These are phyloP conservation scores for Teleopsis dalmanni DNA, from an alignment of 1,140 invertebrate species.

Conservation along the genomic window DNA sequence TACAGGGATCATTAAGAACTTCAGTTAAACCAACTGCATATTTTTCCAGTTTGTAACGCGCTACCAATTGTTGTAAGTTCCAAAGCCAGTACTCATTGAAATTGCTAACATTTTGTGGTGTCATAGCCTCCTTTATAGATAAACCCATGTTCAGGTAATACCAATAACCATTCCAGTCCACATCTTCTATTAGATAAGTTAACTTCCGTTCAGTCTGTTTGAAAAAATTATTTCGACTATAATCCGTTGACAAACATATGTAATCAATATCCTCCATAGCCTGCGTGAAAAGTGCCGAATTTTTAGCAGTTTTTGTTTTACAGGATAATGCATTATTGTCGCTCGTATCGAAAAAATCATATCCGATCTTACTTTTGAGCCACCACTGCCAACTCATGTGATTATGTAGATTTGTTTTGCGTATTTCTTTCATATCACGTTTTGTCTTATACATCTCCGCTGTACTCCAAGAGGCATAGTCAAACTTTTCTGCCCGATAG, in stretches of 20 bases:
- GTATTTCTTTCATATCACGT: too few relatives aligned
- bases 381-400: not conserved
- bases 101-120: not conserved
- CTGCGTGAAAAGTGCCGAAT: slow-evolving; percentile 11
- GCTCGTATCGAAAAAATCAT: slow-evolving; percentile 4
- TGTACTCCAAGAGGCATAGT: slow-evolving; percentile 18
- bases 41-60: slow-evolving; percentile 25
- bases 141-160: slow-evolving; percentile 24
- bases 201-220: not conserved
- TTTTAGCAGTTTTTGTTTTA: slow-evolving; percentile 8
- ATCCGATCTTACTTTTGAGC: not conserved
- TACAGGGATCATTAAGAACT: too few relatives aligned
- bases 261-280: slow-evolving; percentile 22
- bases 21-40: too few relatives aligned
- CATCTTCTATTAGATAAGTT: slow-evolving; percentile 13
- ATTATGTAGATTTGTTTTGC: not conserved
- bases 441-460: not conserved
- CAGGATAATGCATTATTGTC: slow-evolving; percentile 9
- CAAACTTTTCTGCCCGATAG: slow-evolving; percentile 44
- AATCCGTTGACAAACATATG: slow-evolving; percentile 9
- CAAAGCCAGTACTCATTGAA: slow-evolving; percentile 17
- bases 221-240: not conserved
- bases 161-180: slow-evolving; percentile 21
- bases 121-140: not conserved
- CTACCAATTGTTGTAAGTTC: slow-evolving; percentile 17